These are phyloP conservation scores for Cyclura pinguis DNA, from an alignment of 2,797 vertebrate genomes.

Conservation along the genomic window DNA sequence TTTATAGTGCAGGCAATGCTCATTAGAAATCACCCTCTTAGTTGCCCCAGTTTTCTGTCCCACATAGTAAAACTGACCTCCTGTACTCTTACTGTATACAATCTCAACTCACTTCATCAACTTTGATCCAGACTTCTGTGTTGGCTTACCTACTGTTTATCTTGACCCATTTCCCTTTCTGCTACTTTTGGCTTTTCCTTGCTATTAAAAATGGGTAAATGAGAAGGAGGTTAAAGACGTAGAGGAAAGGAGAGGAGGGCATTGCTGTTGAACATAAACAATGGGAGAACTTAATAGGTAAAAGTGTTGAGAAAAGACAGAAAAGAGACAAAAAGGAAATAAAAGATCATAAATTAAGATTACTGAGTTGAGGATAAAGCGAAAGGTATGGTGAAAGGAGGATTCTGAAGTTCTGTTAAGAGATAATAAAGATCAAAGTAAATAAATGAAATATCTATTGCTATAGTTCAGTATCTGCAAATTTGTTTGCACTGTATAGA, in stretches of 20 bases:
- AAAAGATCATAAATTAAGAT: conserved; percentile 21
- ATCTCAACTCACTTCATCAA: neutral
- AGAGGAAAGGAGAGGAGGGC: conserved; percentile 45
- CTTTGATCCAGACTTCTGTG: conserved; percentile 39
- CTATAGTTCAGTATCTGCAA: conserved; percentile 9
- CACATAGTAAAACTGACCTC: conserved; percentile 26
- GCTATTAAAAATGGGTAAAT: conserved; percentile 10
- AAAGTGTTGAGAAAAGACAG: neutral
- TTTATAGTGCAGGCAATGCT: neutral
- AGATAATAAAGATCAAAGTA: neutral
- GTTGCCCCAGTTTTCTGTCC: conserved; percentile 45
- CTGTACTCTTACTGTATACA: neutral
- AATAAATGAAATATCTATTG: rapidly evolving
- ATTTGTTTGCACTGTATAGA: neutral
- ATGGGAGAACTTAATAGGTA: conserved; percentile 44
- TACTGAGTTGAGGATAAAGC: neutral
- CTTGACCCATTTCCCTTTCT: conserved; percentile 52
- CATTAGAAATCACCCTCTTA: conserved; percentile 13
- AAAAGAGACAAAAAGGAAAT: conserved; percentile 34
- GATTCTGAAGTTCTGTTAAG: neutral
- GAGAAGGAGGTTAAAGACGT: conserved; percentile 50
- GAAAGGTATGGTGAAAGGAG: neutral
- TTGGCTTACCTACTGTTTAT: conserved; percentile 39
- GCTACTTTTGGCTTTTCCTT: conserved; percentile 48
- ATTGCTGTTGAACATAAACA: conserved; percentile 43